These are phyloP conservation scores for Caprella mutica DNA, from an alignment of 2,888 invertebrate genomes.

Conservation along the genomic window DNA sequence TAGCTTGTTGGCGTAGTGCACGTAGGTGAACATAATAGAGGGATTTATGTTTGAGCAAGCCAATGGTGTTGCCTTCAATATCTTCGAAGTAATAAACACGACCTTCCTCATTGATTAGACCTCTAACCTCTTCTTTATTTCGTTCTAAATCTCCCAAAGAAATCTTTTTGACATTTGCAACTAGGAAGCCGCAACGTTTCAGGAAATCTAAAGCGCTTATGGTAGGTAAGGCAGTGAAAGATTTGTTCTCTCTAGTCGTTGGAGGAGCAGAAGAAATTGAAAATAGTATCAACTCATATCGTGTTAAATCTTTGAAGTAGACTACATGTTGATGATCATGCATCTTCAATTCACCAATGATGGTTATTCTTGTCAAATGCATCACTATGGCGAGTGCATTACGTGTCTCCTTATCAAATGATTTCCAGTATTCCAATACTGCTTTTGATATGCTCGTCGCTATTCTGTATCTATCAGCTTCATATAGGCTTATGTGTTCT, in stretches of 20 bases:
- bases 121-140: not conserved
- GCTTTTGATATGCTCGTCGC: slow-evolving; percentile 38
- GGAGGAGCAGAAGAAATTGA: slow-evolving; percentile 14
- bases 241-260: not conserved
- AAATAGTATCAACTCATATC: slow-evolving; percentile 37
- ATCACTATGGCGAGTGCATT: slow-evolving; percentile 25
- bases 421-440: slow-evolving; percentile 38
- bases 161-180: not conserved
- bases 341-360: slow-evolving; percentile 42
- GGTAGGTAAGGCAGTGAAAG: slow-evolving; percentile 5
- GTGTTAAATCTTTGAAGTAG: slow-evolving; percentile 39
- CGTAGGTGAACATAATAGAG: slow-evolving; percentile 41
- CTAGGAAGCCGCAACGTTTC: not conserved
- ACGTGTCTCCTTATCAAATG: slow-evolving; percentile 35
- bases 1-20: slow-evolving; percentile 35
- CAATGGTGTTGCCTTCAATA: slow-evolving; percentile 39
- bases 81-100: slow-evolving; percentile 43
- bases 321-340: slow-evolving; percentile 43
- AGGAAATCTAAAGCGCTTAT: not conserved
- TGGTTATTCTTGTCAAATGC: slow-evolving; percentile 37
- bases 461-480: slow-evolving; percentile 36
- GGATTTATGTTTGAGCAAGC: slow-evolving; percentile 43
- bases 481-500: slow-evolving; percentile 26
- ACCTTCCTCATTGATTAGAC: slow-evolving; percentile 38
- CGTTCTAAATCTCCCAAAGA: no score